These are phyloP conservation scores for Urosaurus nigricauda DNA, from an alignment of 2,797 vertebrate species.

Conservation along the genomic window DNA sequence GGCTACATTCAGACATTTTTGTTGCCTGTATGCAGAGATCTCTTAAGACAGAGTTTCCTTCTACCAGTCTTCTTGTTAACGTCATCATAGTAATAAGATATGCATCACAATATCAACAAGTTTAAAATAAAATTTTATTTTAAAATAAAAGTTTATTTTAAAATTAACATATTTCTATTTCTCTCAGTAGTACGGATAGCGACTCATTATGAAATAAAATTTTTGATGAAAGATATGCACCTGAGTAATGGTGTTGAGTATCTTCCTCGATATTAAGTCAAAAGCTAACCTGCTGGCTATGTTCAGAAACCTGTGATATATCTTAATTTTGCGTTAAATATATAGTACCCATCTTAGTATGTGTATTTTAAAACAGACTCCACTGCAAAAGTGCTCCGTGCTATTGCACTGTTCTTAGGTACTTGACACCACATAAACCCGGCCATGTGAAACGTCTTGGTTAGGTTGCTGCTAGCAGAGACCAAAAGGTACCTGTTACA, in stretches of 20 bases:
- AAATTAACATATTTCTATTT: not conserved
- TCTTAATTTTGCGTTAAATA: not conserved
- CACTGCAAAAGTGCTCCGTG: not conserved
- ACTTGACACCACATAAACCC: not conserved
- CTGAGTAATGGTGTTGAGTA: not conserved
- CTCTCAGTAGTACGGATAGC: not conserved
- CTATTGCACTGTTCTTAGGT: not conserved
- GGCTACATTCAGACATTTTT: not conserved
- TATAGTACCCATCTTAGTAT: not conserved
- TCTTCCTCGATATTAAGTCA: not conserved
- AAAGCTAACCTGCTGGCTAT: not conserved
- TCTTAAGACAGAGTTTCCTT: not conserved
- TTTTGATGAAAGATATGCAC: not conserved
- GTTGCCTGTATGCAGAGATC: not conserved
- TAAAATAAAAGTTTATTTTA: constrained; percentile 11
- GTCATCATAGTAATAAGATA: not conserved
- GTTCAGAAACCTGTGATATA: not conserved
- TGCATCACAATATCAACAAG: not conserved
- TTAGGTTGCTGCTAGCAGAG: not conserved
- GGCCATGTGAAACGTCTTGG: not conserved
- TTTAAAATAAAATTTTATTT: not conserved
- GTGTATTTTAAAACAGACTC: not conserved
- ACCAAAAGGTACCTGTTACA: not conserved
- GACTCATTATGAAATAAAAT: not conserved
- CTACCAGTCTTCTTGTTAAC: not conserved